Evolutionary conservation across 2,888 invertebrate genomes (phyloP), one percentile per base, ranked within the genome.

Genomic region (Girardia tigrina): DNA sequence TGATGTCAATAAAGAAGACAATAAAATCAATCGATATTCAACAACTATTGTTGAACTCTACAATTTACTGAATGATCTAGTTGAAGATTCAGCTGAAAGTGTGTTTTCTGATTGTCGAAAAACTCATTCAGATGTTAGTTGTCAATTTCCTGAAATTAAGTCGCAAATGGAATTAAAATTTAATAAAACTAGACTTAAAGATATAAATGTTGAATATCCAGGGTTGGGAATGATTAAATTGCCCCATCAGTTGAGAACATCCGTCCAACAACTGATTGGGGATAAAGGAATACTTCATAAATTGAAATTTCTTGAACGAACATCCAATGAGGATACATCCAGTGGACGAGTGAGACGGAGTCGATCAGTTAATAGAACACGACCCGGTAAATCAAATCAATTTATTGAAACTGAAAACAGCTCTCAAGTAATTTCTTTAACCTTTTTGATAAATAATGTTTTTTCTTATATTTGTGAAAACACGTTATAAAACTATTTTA

Each of bases 231-330:
- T 20, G 23, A 4, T 56, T 4, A 56, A 56, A 56, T 56, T 56
- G 56, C 56, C 56, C 4, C 56, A 56, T 16, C 56, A n/a, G 23
- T n/a, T 56, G 56, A 56, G 56, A 56, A 56, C 56, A 56, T n/a
- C 56, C 20, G 23, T 56, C 23, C 23, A 56, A 20, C 56, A 56
- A 8, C 23, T 56, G 56, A 16, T 56, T 20, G 56, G 20, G 4
- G 56, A 56, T 56, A 56, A 4, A 56, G 56, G 56, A 56, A 56
- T 56, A 56, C 23, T 56, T 56, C n/a, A 56, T n/a, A 56, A 56
- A 56, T 56, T 56, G 23, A 56, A 56, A 16, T 56, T 56, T n/a
- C 56, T 56, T 56, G 56, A 56, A 16, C 56, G 23, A 56, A 56
- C 23, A 56, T 56, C 56, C n/a, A 56, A 4, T n/a, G 56, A 56